phyloP scores from a whole-genome alignment of 2,888 invertebrate species.

The Hemicrepidius hirtus region DNA sequence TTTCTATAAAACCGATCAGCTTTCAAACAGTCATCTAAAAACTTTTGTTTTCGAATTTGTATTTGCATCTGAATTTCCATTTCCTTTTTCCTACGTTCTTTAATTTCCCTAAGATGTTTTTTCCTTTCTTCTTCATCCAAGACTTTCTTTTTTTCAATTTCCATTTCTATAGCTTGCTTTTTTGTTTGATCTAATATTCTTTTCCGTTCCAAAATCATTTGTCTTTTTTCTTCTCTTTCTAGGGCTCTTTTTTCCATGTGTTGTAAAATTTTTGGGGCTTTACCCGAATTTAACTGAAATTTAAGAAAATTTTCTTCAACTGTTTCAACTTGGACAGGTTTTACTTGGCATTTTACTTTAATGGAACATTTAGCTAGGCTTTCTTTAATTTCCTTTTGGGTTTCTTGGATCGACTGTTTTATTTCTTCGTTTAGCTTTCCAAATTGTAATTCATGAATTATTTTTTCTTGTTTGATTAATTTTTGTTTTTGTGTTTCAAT shows the following conservation, averaged over 20 bases:
- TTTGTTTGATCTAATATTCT: slow-evolving; percentile 73
- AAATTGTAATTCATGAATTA: slow-evolving; percentile 84
- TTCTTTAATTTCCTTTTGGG: slow-evolving; percentile 75
- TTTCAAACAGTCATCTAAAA: slow-evolving; percentile 70
- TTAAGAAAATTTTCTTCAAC: slow-evolving; percentile 60
- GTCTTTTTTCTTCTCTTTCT: slow-evolving; percentile 74
- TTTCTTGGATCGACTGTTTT: slow-evolving; percentile 75
- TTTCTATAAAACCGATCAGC: slow-evolving; percentile 71
- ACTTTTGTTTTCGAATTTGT: slow-evolving; percentile 73
- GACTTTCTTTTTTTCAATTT: slow-evolving; percentile 75
- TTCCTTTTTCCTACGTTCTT: slow-evolving; percentile 77
- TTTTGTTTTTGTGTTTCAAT: slow-evolving; percentile 83
- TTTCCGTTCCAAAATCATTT: slow-evolving; percentile 73
- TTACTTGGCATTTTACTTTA: slow-evolving; percentile 72
- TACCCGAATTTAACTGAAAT: slow-evolving; percentile 72
- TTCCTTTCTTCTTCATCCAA: slow-evolving; percentile 78
- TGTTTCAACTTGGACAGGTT: slow-evolving; percentile 70
- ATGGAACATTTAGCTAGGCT: slow-evolving; percentile 69
- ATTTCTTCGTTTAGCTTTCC: slow-evolving; percentile 81
- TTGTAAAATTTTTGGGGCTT: slow-evolving; percentile 81
- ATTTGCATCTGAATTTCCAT: slow-evolving; percentile 75
- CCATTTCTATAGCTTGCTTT: slow-evolving; percentile 77
- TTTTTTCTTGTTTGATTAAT: slow-evolving; percentile 81
- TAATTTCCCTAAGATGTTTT: slow-evolving; percentile 77
- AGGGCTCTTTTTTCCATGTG: slow-evolving; percentile 84